Base-by-base conservation (phyloP, 2,888 invertebrate genomes). In the Teleiodes luculella region DNA sequence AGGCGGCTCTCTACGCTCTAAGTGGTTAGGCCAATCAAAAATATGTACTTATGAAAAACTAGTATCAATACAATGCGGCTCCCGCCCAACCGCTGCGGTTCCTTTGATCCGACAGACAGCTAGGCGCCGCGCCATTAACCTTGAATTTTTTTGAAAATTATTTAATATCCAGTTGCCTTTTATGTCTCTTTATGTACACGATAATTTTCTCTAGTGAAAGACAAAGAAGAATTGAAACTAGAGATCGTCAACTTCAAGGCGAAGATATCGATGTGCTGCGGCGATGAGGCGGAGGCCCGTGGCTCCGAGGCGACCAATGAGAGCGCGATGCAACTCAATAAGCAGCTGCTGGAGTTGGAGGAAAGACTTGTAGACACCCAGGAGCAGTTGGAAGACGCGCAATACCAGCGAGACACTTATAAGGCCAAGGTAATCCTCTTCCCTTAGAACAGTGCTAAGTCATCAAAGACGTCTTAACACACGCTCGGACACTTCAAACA, bases 341-440 rank as follows among this genome's bases (percentile, higher is more conserved):
- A 79, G 20, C 91, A 93, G 68, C 76, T 93, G 31, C 78, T 90
- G 54, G 85, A 83, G 54, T 71, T 91, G 36, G 92, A 93, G 65
- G 76, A 86, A 43, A 84, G 89, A 31, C 77, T 93, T 10, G 68
- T 84, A 0, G 81, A 86, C 52, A 80, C 91, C 1, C 90, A 91
- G 59, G 78, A 74, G 46, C 90, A 91, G 61, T 69, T 92, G 13
- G 90, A 90, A n/a, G 86, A 91, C 53, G 70, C 91, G 0, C 80
- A 83, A 51, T 82, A 83, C 53, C 91, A 92, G 39, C 88, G 91
- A 51, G 91, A 92, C 53, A 62, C 68, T 1, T 80, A 88, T 46
- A 85, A 78, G 50, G 72, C 84, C 49, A 91, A 88, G 83, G 88
- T 88, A 61, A 43, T n/a, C n/a, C n/a, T n/a, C n/a, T n/a, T n/a